Percentiles rank a stretch among this genome's conserved stretches.
These are phyloP conservation scores for Listrodromus nycthemerus DNA, from an alignment of 2,888 invertebrate species.

Conservation along the genomic window DNA sequence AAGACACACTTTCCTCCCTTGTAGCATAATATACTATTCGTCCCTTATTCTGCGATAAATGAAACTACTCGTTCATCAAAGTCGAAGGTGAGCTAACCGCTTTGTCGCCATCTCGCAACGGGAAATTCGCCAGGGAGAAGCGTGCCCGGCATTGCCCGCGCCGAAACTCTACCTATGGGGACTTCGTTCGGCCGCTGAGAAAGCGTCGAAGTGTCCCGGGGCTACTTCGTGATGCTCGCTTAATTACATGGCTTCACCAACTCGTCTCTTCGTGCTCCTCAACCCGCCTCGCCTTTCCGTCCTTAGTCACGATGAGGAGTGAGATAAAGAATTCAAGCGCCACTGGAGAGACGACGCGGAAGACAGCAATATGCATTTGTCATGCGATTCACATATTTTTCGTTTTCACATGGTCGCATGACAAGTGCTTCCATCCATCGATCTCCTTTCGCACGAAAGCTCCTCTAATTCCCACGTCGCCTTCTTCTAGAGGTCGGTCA, in stretches of 20 bases:
- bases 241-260: conserved; percentile 61
- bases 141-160: conserved; percentile 18
- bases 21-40: no score
- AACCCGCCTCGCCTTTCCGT: background rate
- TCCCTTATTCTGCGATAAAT: background rate
- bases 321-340: conserved; percentile 12
- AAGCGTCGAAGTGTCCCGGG: conserved; percentile 40
- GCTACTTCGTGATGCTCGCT: conserved; percentile 58
- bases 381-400: conserved; percentile 29
- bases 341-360: background rate
- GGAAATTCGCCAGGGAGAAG: conserved; percentile 9
- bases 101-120: background rate
- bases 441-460: background rate
- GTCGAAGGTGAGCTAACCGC: background rate
- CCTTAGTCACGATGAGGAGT: background rate
- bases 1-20: no score
- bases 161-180: background rate
- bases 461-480: conserved; percentile 1
- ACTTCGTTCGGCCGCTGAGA: conserved; percentile 41
- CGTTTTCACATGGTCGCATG: conserved; percentile 5
- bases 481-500: background rate
- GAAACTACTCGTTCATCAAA: background rate
- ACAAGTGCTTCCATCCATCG: conserved; percentile 14
- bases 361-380: conserved; percentile 4
- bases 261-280: background rate